Evolutionary conservation across 2,113 vertebrate species (phyloP), one percentile per base, ranked within the genome.

Genomic region (Acrocephalus kingi): DNA sequence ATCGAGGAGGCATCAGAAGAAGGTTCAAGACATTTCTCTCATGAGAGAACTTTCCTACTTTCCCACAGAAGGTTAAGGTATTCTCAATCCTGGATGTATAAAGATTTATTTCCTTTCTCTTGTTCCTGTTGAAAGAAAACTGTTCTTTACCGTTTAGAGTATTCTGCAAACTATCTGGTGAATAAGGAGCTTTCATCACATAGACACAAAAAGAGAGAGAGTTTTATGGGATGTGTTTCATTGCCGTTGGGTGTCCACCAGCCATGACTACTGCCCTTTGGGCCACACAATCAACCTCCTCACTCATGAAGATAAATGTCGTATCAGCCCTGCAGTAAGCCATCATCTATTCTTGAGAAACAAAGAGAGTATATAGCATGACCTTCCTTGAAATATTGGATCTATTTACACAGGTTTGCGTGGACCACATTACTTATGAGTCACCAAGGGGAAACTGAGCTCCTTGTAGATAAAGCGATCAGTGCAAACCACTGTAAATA

Each of bases 331-430:
- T 73, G 94, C 87, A 97, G 95, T 94, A 97, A 94, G 89, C 96
- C 95, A 97, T 98, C 97, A 97, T 98, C 97, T 97, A 66, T 98
- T 97, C 94, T 97, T 97, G 90, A 96, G 96, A 96, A 96, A 97
- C 90, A 96, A 96, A 96, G 97, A 97, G 93, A 97, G 95, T 96
- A 96, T 97, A 98, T 92, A 97, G 95, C 96, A 97, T 96, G 97
- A 97, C 97, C 97, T 98, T 96, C 91, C 92, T 98, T 98, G 97
- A 98, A 98, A 98, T 98, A 98, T 97, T 98, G 97, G 96, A 97
- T 98, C 98, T 98, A 97, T 98, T 98, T 98, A 98, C 97, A 97
- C 83, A 6, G 89, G 95, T 96, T 97, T 97, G 97, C 31, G 16
- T 98, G 97, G 96, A 97, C 92, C 96, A 97, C 97, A 98, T 98